phyloP scores from a whole-genome alignment of 2,113 vertebrate genomes.

The Podarcis muralis region DNA sequence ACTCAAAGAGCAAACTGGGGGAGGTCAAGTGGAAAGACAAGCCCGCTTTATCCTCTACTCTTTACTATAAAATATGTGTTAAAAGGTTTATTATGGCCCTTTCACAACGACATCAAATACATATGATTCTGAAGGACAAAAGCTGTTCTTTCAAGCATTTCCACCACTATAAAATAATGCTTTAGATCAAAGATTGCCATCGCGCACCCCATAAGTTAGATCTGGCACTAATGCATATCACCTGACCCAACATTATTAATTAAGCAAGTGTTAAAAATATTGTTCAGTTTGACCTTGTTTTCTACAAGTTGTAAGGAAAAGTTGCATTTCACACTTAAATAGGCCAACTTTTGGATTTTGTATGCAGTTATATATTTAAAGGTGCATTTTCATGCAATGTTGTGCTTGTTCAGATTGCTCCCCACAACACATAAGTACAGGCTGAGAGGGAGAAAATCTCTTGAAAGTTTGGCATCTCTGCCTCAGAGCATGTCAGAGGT shows the following conservation, averaged over 20 bases:
- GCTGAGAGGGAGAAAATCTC: neutral
- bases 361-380: neutral
- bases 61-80: neutral
- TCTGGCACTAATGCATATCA: too few relatives aligned
- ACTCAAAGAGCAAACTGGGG: neutral
- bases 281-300: neutral
- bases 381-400: neutral
- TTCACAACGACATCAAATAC: neutral
- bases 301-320: neutral
- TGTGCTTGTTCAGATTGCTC: neutral
- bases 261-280: neutral
- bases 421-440: neutral
- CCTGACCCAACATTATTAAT: too few relatives aligned
- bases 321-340: neutral
- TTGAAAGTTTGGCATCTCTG: neutral
- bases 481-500: neutral
- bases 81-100: neutral
- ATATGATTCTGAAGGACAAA: neutral
- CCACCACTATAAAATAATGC: neutral
- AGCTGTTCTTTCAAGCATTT: neutral
- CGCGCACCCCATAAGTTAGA: too few relatives aligned
- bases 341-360: neutral
- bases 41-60: neutral
- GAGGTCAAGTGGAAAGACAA: neutral
- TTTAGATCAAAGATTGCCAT: too few relatives aligned